phyloP scores from a whole-genome alignment of 2,797 vertebrate genomes.

The Acanthopagrus latus region DNA sequence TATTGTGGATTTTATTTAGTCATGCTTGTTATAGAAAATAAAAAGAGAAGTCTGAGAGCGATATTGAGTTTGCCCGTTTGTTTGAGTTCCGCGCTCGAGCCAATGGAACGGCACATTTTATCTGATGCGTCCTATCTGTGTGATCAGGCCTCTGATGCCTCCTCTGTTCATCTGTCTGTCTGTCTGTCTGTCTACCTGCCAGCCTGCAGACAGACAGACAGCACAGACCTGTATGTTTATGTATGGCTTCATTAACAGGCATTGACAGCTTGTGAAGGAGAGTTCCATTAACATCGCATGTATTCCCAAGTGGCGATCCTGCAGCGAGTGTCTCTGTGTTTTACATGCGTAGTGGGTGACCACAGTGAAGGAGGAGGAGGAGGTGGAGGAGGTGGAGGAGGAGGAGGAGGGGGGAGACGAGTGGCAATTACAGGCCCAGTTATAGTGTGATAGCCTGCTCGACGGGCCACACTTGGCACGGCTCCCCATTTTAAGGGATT shows the following conservation, averaged over 20 bases:
- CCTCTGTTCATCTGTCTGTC: constrained; percentile 38
- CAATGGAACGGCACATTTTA: constrained; percentile 72
- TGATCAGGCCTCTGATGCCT: constrained; percentile 59
- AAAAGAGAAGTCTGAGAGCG: constrained; percentile 74
- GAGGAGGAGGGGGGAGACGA: constrained; percentile 35
- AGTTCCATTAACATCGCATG: constrained; percentile 45
- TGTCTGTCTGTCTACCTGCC: constrained; percentile 19
- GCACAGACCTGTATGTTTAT: constrained; percentile 61
- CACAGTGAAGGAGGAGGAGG: constrained; percentile 16
- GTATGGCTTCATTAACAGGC: constrained; percentile 62
- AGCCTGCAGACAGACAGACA: constrained; percentile 27
- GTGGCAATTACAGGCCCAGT: constrained; percentile 78
- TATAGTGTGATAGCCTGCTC: constrained; percentile 63
- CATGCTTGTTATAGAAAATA: constrained; percentile 78
- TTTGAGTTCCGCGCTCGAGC: constrained; percentile 70
- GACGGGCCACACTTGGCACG: constrained; percentile 69
- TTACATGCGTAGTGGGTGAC: constrained; percentile 57
- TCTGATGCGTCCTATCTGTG: constrained; percentile 64
- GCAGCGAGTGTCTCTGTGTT: constrained; percentile 51
- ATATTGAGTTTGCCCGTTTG: constrained; percentile 67
- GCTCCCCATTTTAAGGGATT: constrained; percentile 75
- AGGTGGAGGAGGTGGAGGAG: constrained; percentile 10
- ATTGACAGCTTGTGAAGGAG: constrained; percentile 64
- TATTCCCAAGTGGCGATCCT: constrained; percentile 60
- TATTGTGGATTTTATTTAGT: constrained; percentile 81